Conservation (phyloP, 2,113 vertebrate genomes). For the Pyxicephalus adspersus region DNA sequence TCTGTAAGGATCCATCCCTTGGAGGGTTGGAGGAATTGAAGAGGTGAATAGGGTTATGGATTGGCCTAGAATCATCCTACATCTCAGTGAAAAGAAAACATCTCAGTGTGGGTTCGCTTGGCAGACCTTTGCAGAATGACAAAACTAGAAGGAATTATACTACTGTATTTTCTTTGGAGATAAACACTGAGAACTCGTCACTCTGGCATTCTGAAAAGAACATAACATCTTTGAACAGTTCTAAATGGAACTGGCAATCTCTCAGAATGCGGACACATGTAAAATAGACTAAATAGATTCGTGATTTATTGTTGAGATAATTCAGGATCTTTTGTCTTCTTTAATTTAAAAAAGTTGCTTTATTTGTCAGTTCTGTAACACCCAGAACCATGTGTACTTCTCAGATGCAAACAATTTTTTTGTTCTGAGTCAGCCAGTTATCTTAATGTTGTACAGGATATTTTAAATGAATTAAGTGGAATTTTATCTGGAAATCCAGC, state of each 20-base stretch:
- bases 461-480: neutral
- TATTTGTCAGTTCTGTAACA: slow-evolving; percentile 38
- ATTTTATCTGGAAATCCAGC: neutral
- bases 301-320: slow-evolving; percentile 34
- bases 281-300: slow-evolving; percentile 26
- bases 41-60: slow-evolving; percentile 29
- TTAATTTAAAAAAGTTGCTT: slow-evolving; percentile 25
- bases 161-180: slow-evolving; percentile 56
- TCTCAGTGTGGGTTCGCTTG: slow-evolving; percentile 35
- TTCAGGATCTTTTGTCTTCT: slow-evolving; percentile 13
- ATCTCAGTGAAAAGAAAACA: slow-evolving; percentile 42
- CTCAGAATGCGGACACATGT: slow-evolving; percentile 37
- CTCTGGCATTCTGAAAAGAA: slow-evolving; percentile 48
- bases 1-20: neutral
- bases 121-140: slow-evolving; percentile 37
- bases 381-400: slow-evolving; percentile 26
- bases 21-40: neutral
- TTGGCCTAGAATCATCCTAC: slow-evolving; percentile 12
- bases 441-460: neutral
- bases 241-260: slow-evolving; percentile 48
- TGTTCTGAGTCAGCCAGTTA: neutral
- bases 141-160: slow-evolving; percentile 51
- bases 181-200: slow-evolving; percentile 49
- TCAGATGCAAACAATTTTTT: neutral
- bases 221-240: slow-evolving; percentile 46